These are phyloP conservation scores for Hesperophylax magnus DNA, from an alignment of 1,140 invertebrate species.

Conservation along the genomic window DNA sequence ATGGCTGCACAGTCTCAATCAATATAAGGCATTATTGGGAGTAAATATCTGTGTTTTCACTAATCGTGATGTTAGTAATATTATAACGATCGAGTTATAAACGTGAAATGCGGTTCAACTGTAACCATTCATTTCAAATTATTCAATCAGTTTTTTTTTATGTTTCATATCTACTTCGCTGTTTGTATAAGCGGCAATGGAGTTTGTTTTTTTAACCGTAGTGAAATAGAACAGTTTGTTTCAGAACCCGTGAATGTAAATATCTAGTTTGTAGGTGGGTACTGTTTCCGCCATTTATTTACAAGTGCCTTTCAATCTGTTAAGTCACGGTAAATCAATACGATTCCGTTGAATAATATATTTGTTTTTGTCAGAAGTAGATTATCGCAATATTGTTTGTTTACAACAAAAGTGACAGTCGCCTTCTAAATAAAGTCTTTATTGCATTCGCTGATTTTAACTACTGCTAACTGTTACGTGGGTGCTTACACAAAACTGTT, in stretches of 20 bases:
- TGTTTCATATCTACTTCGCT: neutral
- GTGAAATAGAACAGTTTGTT: too few species aligned
- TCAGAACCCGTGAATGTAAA: too few species aligned
- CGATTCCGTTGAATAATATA: slow-evolving; percentile 42
- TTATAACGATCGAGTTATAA: too few species aligned
- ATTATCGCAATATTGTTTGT: slow-evolving; percentile 39
- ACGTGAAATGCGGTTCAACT: too few species aligned
- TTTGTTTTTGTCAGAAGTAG: slow-evolving; percentile 45
- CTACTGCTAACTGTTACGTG: slow-evolving; percentile 22
- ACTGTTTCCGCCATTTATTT: slow-evolving; percentile 43
- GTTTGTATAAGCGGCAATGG: neutral
- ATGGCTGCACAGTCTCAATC: too few species aligned
- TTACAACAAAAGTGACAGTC: slow-evolving; percentile 31
- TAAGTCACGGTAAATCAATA: slow-evolving; percentile 42
- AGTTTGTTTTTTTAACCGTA: neutral
- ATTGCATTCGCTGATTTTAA: neutral
- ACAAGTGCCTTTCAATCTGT: slow-evolving; percentile 47
- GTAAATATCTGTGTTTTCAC: too few species aligned
- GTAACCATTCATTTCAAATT: neutral
- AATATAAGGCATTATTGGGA: too few species aligned
- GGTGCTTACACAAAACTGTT: slow-evolving; percentile 10
- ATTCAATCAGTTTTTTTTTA: slow-evolving; percentile 1
- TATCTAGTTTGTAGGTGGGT: neutral
- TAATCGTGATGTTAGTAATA: too few species aligned
- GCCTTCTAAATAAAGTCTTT: slow-evolving; percentile 6